These are phyloP conservation scores for Oreortyx pictus DNA, from an alignment of 2,797 vertebrate genomes.

Conservation along the genomic window DNA sequence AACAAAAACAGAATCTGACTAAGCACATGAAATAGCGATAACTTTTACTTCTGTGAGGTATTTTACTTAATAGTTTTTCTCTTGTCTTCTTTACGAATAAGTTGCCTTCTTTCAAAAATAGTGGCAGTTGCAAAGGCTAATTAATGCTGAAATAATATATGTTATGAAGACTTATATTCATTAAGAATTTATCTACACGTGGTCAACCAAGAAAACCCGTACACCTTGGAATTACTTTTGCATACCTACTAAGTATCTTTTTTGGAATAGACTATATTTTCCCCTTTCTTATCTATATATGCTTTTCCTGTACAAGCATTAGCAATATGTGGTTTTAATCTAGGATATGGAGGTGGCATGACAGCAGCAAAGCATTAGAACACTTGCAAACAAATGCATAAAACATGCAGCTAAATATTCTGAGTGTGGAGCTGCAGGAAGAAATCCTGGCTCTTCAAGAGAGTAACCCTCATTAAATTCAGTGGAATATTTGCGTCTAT, in stretches of 20 bases:
- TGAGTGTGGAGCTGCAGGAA: not conserved
- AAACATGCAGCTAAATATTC: not conserved
- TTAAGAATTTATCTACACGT: not conserved
- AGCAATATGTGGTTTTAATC: not conserved
- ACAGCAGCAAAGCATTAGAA: not conserved
- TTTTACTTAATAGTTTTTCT: not conserved
- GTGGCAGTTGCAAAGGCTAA: not conserved
- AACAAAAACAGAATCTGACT: not conserved
- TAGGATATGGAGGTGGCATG: not conserved
- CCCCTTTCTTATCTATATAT: not conserved
- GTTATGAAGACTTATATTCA: not conserved
- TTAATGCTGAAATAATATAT: not conserved
- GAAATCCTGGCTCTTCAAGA: not conserved
- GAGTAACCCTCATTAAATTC: not conserved
- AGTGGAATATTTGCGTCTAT: conserved; percentile 9
- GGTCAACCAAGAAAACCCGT: not conserved
- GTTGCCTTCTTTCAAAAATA: not conserved
- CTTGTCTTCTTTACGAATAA: not conserved
- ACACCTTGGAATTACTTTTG: not conserved
- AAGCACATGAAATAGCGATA: not conserved
- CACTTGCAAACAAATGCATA: not conserved
- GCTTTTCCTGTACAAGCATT: not conserved
- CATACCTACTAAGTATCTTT: not conserved
- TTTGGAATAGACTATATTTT: not conserved
- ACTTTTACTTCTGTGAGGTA: not conserved